These are phyloP conservation scores for Podarcis raffonei DNA, from an alignment of 2,113 vertebrate species.

Conservation along the genomic window DNA sequence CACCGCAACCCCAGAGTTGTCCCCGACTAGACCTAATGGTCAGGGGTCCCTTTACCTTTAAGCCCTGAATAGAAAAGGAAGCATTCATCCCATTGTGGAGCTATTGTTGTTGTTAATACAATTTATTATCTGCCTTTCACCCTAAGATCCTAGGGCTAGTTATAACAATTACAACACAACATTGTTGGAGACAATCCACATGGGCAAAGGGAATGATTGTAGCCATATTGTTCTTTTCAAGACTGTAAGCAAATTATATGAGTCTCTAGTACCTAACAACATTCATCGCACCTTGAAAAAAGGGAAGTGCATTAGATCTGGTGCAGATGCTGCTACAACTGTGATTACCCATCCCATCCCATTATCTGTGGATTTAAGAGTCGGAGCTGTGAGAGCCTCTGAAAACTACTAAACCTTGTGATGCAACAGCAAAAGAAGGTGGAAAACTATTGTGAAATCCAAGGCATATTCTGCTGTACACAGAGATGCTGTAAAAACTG, in stretches of 20 bases:
- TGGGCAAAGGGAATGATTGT: neutral
- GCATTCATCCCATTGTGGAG: too few relatives aligned
- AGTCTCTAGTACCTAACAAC: neutral
- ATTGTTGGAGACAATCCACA: too few relatives aligned
- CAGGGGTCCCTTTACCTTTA: too few relatives aligned
- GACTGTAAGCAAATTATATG: constrained; percentile 3
- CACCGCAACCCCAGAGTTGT: too few relatives aligned
- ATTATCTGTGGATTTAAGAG: neutral
- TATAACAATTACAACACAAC: too few relatives aligned
- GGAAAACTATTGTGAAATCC: neutral
- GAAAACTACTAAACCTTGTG: neutral
- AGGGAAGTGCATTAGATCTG: neutral
- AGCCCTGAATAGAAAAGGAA: too few relatives aligned
- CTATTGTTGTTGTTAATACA: too few relatives aligned
- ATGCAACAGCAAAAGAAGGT: neutral
- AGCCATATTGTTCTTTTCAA: neutral
- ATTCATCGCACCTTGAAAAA: neutral
- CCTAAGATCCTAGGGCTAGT: too few relatives aligned
- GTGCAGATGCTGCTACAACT: neutral
- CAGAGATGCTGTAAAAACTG: neutral
- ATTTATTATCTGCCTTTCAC: too few relatives aligned
- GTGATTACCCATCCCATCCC: neutral
- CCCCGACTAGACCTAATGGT: too few relatives aligned
- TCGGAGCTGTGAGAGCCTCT: neutral
- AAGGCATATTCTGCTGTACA: neutral